Evolutionary conservation across 2,113 vertebrate species (phyloP).

Genomic region (Nyctibius bracteatus): DNA sequence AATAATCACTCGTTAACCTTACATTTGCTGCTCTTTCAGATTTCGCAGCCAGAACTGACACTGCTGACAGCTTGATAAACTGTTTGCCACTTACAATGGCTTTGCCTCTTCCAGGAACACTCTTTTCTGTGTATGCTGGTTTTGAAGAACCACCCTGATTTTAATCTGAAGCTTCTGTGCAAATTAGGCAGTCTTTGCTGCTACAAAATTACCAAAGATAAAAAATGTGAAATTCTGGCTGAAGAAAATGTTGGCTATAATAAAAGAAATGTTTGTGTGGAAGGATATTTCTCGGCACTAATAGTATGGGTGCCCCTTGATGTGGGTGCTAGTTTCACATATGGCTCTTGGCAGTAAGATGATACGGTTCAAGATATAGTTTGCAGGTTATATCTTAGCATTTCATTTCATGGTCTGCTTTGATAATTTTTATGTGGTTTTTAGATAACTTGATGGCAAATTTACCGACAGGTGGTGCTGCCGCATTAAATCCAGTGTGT

Average conservation of each 20-base stretch:
- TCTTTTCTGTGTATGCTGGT: not conserved
- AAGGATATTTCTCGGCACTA: not conserved
- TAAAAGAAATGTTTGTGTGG: not conserved
- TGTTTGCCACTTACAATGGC: not conserved
- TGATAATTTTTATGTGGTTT: not conserved
- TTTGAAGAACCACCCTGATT: not conserved
- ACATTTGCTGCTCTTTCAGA: slow-evolving; percentile 52
- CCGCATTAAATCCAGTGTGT: not conserved
- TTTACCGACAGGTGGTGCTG: slow-evolving; percentile 34
- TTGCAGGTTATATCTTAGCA: not conserved
- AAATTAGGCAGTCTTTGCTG: not conserved
- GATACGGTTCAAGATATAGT: not conserved
- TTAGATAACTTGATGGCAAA: not conserved
- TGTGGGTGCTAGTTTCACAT: not conserved
- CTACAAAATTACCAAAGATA: not conserved
- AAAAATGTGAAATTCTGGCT: not conserved
- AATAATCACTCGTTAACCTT: slow-evolving; percentile 49
- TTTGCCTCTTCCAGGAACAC: slow-evolving; percentile 43
- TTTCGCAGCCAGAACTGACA: slow-evolving; percentile 22
- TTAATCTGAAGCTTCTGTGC: not conserved
- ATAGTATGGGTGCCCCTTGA: not conserved
- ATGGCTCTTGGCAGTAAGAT: not conserved
- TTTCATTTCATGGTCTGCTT: not conserved
- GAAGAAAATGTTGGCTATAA: not conserved
- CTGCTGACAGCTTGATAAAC: slow-evolving; percentile 53